A percentile compares a stretch with the other conserved stretches of the same genome.
These are phyloP conservation scores for Acestrorhynchus altus DNA, from an alignment of 2,797 vertebrate species.

Conservation along the genomic window DNA sequence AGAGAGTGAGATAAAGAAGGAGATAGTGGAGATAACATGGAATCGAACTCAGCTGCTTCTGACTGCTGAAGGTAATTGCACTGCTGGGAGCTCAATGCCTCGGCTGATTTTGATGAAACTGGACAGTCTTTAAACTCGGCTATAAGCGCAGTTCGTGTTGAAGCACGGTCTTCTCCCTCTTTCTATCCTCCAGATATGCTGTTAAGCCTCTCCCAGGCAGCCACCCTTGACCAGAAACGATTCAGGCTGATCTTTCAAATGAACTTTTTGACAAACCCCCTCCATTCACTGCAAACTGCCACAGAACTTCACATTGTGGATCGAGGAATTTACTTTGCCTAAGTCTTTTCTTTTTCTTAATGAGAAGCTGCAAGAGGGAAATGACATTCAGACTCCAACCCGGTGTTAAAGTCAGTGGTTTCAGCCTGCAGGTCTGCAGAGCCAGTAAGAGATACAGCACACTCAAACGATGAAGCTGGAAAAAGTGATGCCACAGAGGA, in stretches of 20 bases:
- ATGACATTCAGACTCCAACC: background rate
- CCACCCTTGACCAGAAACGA: background rate
- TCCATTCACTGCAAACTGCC: background rate
- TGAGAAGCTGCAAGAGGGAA: background rate
- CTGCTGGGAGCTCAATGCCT: conserved; percentile 1
- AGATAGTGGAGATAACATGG: background rate
- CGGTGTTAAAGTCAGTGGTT: background rate
- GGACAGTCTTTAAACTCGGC: conserved; percentile 32
- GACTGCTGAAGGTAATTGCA: conserved; percentile 27
- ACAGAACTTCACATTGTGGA: background rate
- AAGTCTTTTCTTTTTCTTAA: background rate
- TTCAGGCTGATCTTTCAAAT: background rate
- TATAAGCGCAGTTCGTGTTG: conserved; percentile 6
- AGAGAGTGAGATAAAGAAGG: background rate
- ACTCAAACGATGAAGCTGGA: background rate
- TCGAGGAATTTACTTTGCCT: background rate
- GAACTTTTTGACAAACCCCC: background rate
- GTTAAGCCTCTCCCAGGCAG: background rate
- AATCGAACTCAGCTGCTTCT: background rate
- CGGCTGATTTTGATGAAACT: conserved; percentile 32
- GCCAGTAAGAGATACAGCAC: background rate
- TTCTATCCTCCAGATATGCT: background rate
- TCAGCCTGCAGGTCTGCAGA: background rate
- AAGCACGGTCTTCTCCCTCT: conserved; percentile 12
- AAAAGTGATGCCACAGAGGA: background rate